These are phyloP conservation scores for Tympanoctomys barrerae DNA, from an alignment of 2,797 vertebrate genomes.

Conservation along the genomic window DNA sequence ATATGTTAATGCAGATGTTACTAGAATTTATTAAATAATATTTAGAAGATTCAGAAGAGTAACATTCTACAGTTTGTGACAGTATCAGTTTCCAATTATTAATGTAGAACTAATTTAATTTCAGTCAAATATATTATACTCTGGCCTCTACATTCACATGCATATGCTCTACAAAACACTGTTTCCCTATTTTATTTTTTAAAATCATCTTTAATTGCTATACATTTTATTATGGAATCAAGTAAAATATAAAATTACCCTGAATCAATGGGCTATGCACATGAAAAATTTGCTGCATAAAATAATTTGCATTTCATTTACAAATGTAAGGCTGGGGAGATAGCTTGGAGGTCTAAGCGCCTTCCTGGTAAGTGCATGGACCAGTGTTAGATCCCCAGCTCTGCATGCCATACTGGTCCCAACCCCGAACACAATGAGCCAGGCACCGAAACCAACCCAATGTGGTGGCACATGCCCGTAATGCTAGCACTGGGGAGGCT, in stretches of 20 bases:
- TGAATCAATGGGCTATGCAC: background rate
- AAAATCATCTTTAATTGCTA: background rate
- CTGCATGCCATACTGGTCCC: too few species aligned
- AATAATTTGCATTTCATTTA: background rate
- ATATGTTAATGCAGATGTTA: background rate
- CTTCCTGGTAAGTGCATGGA: too few species aligned
- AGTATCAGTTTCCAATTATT: background rate
- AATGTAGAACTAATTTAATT: constrained; percentile 13
- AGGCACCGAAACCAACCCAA: too few species aligned
- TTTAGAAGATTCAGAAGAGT: background rate
- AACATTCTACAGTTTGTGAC: background rate
- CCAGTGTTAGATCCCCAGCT: too few species aligned
- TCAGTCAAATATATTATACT: background rate
- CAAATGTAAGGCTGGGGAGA: background rate
- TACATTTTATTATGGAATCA: constrained; percentile 32
- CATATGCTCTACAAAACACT: background rate
- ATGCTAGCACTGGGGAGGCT: too few species aligned
- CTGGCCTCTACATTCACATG: constrained; percentile 45
- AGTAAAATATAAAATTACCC: background rate
- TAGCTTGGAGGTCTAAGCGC: too few species aligned
- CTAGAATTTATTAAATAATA: constrained; percentile 13
- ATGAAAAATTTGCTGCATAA: background rate
- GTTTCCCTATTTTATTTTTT: background rate
- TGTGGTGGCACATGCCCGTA: too few species aligned
- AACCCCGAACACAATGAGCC: too few species aligned